Evolutionary conservation across 2,888 invertebrate genomes (phyloP).

Genomic region (Pterostichus niger): DNA sequence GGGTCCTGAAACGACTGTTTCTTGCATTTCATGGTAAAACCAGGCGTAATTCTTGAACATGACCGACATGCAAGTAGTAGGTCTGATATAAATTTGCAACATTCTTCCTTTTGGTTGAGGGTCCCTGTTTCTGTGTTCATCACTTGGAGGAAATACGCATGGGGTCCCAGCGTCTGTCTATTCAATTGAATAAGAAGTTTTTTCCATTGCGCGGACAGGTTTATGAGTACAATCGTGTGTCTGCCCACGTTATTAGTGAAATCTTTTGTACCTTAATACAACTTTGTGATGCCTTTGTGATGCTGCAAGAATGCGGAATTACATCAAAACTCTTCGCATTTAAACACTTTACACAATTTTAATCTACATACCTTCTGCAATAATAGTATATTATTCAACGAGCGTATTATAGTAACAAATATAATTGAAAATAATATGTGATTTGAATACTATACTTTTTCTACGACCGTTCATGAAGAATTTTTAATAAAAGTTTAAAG

Average conservation of each 20-base stretch:
- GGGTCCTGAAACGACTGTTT: too few relatives aligned
- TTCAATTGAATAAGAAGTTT: slow-evolving; percentile 16
- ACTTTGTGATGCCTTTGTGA: slow-evolving; percentile 44
- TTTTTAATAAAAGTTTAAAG: too few relatives aligned
- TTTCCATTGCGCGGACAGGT: slow-evolving; percentile 37
- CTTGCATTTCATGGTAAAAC: too few relatives aligned
- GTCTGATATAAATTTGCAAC: too few relatives aligned
- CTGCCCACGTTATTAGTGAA: slow-evolving; percentile 48
- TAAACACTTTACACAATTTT: background rate
- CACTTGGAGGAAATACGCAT: slow-evolving; percentile 21
- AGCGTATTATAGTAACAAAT: too few relatives aligned
- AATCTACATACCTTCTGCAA: background rate
- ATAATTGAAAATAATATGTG: too few relatives aligned
- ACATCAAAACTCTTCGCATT: slow-evolving; percentile 6
- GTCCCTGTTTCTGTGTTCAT: slow-evolving; percentile 14
- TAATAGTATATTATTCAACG: too few relatives aligned
- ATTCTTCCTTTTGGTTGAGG: background rate
- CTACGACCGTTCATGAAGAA: too few relatives aligned
- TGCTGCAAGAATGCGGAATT: slow-evolving; percentile 52
- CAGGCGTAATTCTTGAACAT: too few relatives aligned
- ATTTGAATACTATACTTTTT: too few relatives aligned
- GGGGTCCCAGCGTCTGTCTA: slow-evolving; percentile 21
- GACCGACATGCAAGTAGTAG: too few relatives aligned
- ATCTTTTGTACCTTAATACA: slow-evolving; percentile 39
- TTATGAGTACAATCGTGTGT: slow-evolving; percentile 53